These are phyloP conservation scores for Hystrix cristata DNA, from an alignment of 2,113 vertebrate species.

Conservation along the genomic window DNA sequence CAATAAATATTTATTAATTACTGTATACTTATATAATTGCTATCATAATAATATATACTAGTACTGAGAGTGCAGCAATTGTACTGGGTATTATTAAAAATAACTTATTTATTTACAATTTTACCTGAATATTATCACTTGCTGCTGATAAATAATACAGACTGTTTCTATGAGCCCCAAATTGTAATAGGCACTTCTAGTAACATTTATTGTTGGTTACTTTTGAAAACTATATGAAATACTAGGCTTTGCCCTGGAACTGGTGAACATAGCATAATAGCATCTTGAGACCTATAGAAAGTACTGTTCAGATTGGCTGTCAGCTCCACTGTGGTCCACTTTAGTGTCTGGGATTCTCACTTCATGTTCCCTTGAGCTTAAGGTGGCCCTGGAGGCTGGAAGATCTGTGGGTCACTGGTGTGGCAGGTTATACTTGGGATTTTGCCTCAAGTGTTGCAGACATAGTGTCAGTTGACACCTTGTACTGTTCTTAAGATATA, in stretches of 20 bases:
- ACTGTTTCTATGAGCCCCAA: conserved; percentile 7
- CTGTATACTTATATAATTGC: not conserved
- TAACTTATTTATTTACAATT: not conserved
- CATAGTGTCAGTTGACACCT: not conserved
- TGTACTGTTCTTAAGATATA: conserved; percentile 34
- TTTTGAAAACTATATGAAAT: not conserved
- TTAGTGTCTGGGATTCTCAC: not conserved
- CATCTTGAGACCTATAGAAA: not conserved
- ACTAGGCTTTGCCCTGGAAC: not conserved
- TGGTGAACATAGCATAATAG: not conserved
- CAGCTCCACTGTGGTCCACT: not conserved
- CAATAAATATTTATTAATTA: conserved; percentile 7
- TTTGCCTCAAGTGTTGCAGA: not conserved
- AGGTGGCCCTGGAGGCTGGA: not conserved
- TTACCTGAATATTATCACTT: not conserved
- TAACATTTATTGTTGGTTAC: not conserved
- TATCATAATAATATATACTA: not conserved
- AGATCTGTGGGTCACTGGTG: not conserved
- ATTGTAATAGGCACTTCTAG: not conserved
- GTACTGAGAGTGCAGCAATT: not conserved
- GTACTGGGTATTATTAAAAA: conserved; percentile 23
- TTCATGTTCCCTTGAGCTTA: not conserved
- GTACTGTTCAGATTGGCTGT: not conserved
- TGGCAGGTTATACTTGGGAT: not conserved
- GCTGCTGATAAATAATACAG: conserved; percentile 12